Base-by-base conservation (phyloP, 2,113 vertebrate species). In the Apteryx mantelli region DNA sequence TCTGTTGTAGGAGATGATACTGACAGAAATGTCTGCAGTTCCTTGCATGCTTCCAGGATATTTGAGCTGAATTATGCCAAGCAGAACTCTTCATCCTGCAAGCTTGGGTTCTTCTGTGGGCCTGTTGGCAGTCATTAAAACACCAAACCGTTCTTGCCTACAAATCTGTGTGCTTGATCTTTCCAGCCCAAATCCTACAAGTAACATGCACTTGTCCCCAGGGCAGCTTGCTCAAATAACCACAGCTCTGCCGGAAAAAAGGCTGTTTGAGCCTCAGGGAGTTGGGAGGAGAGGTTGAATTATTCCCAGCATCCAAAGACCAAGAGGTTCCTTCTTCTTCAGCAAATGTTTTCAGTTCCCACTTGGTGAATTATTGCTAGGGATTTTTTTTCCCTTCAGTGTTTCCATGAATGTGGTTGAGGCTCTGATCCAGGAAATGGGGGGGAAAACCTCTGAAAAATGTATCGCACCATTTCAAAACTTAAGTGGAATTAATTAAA, bases 401-500 rank as follows among this genome's bases (percentile, higher is more conserved):
- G 94, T 97, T 96, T 97, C 98, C 98, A 97, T 58, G 61, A 96
- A 95, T 96, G 96, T 93, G 96, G 97, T 96, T 91, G 83, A 97
- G 98, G 97, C 98, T 95, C 86, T n/a, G 16, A 86, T 97, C 97
- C 98, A 98, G 96, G 96, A 98, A 97, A 97, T 50, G 52, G 82
- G 66, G 63, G 71, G 68, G 58, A 9, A 15, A 74, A 60, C 64
- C 92, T 92, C 95, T 97, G 95, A 97, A 94, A 97, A 97, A 97
- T 95, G 93, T 88, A 95, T 97, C 96, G 82, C 96, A 94, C 94
- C 68, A 92, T 96, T 98, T 97, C 92, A 96, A 95, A 97, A 97
- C 75, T 95, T 93, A 95, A 97, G 96, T 96, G 96, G 96, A 97
- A 98, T 97, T 97, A 98, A 98, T 98, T 97, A 97, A 98, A 97